Conservation (phyloP, 2,888 invertebrate genomes). For the Orthonevra nobilis region DNA sequence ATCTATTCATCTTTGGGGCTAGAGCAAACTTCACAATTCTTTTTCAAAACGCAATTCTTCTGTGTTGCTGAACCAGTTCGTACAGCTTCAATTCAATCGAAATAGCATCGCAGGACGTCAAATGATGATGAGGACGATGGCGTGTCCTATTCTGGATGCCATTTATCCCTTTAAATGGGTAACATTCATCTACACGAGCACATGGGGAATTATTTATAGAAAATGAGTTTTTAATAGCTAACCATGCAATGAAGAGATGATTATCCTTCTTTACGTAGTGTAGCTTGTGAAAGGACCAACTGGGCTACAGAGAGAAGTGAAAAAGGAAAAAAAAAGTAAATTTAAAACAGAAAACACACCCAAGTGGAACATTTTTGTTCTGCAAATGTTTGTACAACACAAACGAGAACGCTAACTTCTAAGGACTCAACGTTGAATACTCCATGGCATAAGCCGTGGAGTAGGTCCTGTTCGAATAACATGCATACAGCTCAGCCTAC, state of each 20-base stretch:
- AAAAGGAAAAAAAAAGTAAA: slow-evolving; percentile 13
- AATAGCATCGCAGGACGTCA: slow-evolving; percentile 28
- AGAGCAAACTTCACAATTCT: slow-evolving; percentile 6
- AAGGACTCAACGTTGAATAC: slow-evolving; percentile 49
- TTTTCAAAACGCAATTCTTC: background rate
- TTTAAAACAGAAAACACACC: slow-evolving; percentile 59
- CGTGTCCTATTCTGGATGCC: slow-evolving; percentile 36
- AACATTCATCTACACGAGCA: slow-evolving; percentile 50
- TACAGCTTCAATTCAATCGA: slow-evolving; percentile 15
- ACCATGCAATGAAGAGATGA: slow-evolving; percentile 62
- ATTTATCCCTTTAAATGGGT: slow-evolving; percentile 53
- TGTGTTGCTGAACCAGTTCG: background rate
- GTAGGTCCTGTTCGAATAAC: slow-evolving; percentile 18
- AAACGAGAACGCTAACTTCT: slow-evolving; percentile 56
- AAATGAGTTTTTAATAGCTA: slow-evolving; percentile 69
- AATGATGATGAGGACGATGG: slow-evolving; percentile 3
- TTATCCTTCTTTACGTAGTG: slow-evolving; percentile 41
- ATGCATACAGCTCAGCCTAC: slow-evolving; percentile 16
- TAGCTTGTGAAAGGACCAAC: background rate
- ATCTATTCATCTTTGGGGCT: background rate
- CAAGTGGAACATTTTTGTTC: slow-evolving; percentile 58
- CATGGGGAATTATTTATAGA: slow-evolving; percentile 63
- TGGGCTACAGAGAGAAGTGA: slow-evolving; percentile 2
- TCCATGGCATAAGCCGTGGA: background rate
- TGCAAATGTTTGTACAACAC: slow-evolving; percentile 53